Conservation (phyloP, 2,797 vertebrate genomes). For the Euthynnus affinis region DNA sequence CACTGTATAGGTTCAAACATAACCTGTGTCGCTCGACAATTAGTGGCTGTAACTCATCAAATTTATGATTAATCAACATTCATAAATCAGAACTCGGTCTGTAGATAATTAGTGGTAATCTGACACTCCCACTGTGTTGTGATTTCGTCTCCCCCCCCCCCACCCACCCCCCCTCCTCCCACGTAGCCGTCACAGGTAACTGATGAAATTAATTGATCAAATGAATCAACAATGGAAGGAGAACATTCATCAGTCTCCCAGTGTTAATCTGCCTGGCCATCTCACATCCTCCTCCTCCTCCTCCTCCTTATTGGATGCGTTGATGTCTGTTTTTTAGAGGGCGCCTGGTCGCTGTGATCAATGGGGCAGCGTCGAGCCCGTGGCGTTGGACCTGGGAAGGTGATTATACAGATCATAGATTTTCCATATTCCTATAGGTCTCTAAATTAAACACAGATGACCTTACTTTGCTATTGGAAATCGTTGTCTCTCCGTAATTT, state of each 20-base stretch:
- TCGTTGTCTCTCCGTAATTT: slow-evolving; percentile 63
- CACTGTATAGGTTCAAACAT: slow-evolving; percentile 20
- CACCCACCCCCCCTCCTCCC: no score
- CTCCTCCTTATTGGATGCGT: slow-evolving; percentile 32
- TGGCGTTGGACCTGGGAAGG: slow-evolving; percentile 23
- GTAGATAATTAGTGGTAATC: slow-evolving; percentile 59
- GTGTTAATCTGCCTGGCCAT: slow-evolving; percentile 51
- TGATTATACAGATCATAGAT: slow-evolving; percentile 77
- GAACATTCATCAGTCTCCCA: slow-evolving; percentile 56
- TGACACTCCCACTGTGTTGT: slow-evolving; percentile 46
- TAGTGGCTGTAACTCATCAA: slow-evolving; percentile 47
- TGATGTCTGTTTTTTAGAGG: slow-evolving; percentile 63
- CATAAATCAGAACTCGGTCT: slow-evolving; percentile 52
- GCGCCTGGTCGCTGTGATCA: slow-evolving; percentile 57
- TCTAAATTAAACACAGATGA: slow-evolving; percentile 76
- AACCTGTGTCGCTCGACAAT: slow-evolving; percentile 24
- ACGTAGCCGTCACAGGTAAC: slow-evolving; percentile 56
- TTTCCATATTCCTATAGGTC: slow-evolving; percentile 76
- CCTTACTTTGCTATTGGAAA: slow-evolving; percentile 75
- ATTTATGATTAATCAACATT: slow-evolving; percentile 46
- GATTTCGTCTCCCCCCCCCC: slow-evolving; percentile 9
- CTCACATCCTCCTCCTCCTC: slow-evolving; percentile 8
- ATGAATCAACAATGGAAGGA: slow-evolving; percentile 55
- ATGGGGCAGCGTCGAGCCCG: slow-evolving; percentile 29
- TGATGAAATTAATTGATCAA: slow-evolving; percentile 71